A percentile compares a stretch with the other conserved stretches of the same genome.
Conservation (phyloP, 2,113 vertebrate species). For the Ondatra zibethicus region DNA sequence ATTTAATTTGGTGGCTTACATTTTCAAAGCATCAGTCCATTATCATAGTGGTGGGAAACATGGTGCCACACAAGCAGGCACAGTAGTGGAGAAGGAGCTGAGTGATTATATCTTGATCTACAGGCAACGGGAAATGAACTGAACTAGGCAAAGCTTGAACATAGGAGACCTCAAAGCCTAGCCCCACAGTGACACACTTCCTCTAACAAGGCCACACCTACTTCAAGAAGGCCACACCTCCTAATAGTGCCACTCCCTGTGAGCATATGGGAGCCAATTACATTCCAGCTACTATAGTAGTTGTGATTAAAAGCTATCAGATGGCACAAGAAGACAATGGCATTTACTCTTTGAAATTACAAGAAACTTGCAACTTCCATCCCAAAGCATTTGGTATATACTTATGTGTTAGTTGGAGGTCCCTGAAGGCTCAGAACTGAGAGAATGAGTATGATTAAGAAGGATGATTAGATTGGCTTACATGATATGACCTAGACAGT, state of each 20-base stretch:
- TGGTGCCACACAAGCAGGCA: neutral
- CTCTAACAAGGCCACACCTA: neutral
- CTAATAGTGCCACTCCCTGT: neutral
- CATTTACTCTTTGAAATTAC: neutral
- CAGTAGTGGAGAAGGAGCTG: neutral
- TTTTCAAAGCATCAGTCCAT: neutral
- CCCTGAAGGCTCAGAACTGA: neutral
- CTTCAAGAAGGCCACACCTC: neutral
- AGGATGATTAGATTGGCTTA: neutral
- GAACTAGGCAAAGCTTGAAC: neutral
- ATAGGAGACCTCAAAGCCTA: neutral
- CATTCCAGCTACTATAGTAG: neutral
- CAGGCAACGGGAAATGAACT: neutral
- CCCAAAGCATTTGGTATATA: conserved; percentile 2
- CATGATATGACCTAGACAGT: neutral
- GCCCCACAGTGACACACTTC: neutral
- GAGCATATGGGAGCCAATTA: neutral
- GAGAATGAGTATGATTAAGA: neutral
- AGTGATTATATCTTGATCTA: neutral
- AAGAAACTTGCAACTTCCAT: neutral
- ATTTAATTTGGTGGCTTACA: neutral
- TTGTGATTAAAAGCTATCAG: neutral
- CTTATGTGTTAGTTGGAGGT: neutral
- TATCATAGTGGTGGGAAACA: neutral
- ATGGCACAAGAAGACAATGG: neutral